Conservation (phyloP, 2,797 vertebrate species). For the Sebastes alutus region DNA sequence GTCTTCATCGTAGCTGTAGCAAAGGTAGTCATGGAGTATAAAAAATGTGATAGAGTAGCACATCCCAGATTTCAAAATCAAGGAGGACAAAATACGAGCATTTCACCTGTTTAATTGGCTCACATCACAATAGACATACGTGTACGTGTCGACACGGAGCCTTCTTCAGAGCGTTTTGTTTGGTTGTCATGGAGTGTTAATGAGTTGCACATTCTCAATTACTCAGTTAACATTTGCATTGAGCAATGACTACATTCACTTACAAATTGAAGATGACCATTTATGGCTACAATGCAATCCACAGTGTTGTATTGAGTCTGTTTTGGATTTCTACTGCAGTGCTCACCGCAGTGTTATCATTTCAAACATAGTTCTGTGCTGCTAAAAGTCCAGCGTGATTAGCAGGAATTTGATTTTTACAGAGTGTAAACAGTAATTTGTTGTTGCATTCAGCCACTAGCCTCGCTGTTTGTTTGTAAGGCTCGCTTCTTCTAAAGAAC, state of each 20-base stretch:
- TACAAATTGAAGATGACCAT: not conserved
- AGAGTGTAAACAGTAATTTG: not conserved
- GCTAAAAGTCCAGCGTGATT: not conserved
- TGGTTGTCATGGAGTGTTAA: slow-evolving; percentile 8
- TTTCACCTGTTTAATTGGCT: no score
- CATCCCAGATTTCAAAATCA: no score
- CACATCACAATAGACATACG: no score
- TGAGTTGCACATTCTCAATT: not conserved
- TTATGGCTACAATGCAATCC: not conserved
- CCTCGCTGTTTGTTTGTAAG: not conserved
- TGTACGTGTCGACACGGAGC: no score
- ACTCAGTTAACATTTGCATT: slow-evolving; percentile 11
- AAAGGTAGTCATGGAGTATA: slow-evolving; percentile 11
- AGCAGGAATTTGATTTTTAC: not conserved
- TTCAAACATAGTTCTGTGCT: not conserved
- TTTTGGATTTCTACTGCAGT: not conserved
- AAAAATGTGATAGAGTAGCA: no score
- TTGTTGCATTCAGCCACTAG: not conserved
- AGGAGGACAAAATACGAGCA: no score
- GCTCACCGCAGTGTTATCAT: not conserved
- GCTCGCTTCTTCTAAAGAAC: not conserved
- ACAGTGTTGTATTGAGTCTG: not conserved
- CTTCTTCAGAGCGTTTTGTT: no score
- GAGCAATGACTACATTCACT: not conserved
- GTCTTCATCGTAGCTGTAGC: not conserved